Base-by-base conservation (phyloP, 2,888 invertebrate species). In the Hemithea aestivaria region DNA sequence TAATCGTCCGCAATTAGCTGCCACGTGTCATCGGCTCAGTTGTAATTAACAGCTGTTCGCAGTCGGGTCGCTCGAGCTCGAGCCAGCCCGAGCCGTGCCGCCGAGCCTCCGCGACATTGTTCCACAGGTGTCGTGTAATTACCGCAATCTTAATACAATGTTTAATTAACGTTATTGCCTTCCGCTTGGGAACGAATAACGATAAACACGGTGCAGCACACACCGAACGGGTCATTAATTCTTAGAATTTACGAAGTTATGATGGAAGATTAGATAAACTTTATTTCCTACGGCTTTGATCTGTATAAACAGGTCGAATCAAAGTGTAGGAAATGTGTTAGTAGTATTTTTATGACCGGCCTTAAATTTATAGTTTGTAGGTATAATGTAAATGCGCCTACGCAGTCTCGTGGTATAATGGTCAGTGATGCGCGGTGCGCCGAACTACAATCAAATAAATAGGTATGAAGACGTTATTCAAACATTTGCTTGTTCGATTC, bases 321-420 rank as follows among this genome's bases (percentile, higher is more conserved):
- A 84, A 83, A 84, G 81, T 74, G 77, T 82, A 77, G 77, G 81
- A 83, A 81, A 81, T 73, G 79, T 82, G 77, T 82, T 79, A 73
- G 75, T 75, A 75, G 74, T 77, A 74, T 79, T 87, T 85, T 87
- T 87, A 85, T 82, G 73, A 63, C 70, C 64, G 63, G 67, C 64
- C 71, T 66, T 74, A 80, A 80, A 85, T 87, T 84, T 84, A 84
- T 77, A 70, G 76, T 66, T 66, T 67, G 68, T 76, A 73, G 66
- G 66, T 73, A 73, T 52, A 53, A 53, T 35, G 41, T 51, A 43
- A 57, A 45, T 69, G 76, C 79, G 73, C 82, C 84, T 71, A 83
- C 87, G 82, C 81, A 63, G 47, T 45, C 51, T 66, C 62, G 63
- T 63, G 66, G 73, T 78, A 76, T 77, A 76, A 76, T 74, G 62